Base-by-base conservation (phyloP, 2,113 vertebrate species). In the Erythrocercus mccallii region DNA sequence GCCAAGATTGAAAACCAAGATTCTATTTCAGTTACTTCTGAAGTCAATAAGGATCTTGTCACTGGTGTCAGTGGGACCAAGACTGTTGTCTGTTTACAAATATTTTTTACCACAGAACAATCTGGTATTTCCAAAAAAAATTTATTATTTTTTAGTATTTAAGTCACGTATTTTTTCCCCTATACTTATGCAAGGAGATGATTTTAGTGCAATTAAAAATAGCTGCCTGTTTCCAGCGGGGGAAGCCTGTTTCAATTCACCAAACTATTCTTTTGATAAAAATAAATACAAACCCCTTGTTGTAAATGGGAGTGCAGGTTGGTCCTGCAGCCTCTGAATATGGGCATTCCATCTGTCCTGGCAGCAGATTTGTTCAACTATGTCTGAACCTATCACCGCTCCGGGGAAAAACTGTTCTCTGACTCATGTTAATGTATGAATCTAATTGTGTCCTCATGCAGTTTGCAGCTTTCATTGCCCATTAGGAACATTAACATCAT, bases 361-460 rank as follows among this genome's bases (percentile, higher is more conserved):
- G 64, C 11, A 1, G 90, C 93, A 96, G 93, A 95, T 96, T 94
- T 96, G 90, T 94, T 96, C 93, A 95, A 93, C 92, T 95, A 89
- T 80, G 93, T 88, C 96, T 95, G 93, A 96, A 96, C 79, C 85
- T 94, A 96, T 92, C 89, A 94, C 81, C 1, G 92, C 95, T 96
- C 31, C 62, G n/a, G 94, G 95, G 92, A 83, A 88, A 90, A 95
- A 92, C 92, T 93, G 95, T 92, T 93, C 95, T 76, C 90, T 56
- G 95, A 93, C 93, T 96, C 94, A 96, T 96, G 96, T 96, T 96
- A 93, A 96, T 96, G 95, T 96, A 96, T 96, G 95, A 97, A 97
- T 94, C 90, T 88, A 93, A 94, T 94, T 96, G 95, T 94, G 42
- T 83, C 92, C 90, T 78, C 86, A 24, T 19, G 44, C 80, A 92